These are phyloP conservation scores for Scartelaos histophorus DNA, from an alignment of 2,113 vertebrate genomes.

Conservation along the genomic window DNA sequence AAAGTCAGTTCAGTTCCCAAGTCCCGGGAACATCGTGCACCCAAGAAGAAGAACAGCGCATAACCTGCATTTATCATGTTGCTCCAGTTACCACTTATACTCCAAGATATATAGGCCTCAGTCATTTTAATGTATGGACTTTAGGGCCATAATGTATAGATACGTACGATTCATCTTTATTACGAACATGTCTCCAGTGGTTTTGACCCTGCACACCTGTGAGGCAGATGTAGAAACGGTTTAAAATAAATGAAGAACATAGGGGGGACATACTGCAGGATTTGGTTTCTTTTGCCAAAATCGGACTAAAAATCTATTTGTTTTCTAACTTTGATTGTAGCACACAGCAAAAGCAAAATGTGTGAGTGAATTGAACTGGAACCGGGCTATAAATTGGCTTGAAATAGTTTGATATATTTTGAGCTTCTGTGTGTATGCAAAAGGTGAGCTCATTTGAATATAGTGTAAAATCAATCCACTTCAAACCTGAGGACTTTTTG, in stretches of 20 bases:
- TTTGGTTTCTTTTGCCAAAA: not conserved
- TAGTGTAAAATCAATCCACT: constrained; percentile 30
- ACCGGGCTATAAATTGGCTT: constrained; percentile 22
- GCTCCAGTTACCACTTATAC: constrained; percentile 13
- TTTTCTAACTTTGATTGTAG: not conserved
- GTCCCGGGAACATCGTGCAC: not conserved
- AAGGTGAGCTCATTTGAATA: constrained; percentile 18
- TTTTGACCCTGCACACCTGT: constrained; percentile 3
- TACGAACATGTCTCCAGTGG: not conserved
- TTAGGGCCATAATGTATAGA: not conserved
- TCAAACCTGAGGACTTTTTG: constrained; percentile 19
- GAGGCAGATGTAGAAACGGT: not conserved
- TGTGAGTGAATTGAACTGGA: constrained; percentile 13
- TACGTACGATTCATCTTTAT: constrained; percentile 5
- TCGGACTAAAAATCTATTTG: not conserved
- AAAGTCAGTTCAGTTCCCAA: no score
- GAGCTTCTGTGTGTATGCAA: constrained; percentile 12
- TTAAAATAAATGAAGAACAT: not conserved
- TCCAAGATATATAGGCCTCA: not conserved
- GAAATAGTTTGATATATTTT: not conserved
- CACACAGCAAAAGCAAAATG: constrained; percentile 5
- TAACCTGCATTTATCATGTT: constrained; percentile 5
- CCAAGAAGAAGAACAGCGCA: not conserved
- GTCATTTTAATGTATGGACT: constrained; percentile 5
- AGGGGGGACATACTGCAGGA: no score